Evolutionary conservation across 2,888 invertebrate genomes (phyloP), one percentile per base, ranked within the genome.

Genomic region (Tetragonisca angustula): DNA sequence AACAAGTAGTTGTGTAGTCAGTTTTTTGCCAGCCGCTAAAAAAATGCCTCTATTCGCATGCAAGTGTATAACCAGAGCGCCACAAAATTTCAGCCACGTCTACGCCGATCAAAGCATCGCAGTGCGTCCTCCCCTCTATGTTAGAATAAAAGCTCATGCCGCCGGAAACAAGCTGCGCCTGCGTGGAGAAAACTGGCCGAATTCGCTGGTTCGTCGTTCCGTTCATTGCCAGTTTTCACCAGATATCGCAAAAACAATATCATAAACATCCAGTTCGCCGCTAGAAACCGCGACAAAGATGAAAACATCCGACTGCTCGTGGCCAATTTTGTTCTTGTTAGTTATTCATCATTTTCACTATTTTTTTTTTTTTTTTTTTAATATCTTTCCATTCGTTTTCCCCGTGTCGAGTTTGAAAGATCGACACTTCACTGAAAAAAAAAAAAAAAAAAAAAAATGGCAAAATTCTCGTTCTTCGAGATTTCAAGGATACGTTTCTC

Each of bases 21-120:
- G 71, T 77, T 77, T 83, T 62, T 76, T 77, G 79, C 36, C 74
- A 75, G 62, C 79, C 50, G 76, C 76, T 69, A 76, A 78, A 83
- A 76, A 78, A 83, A 88, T 76, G 73, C 76, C 76, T 54, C 64
- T 76, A 81, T 78, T 79, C 82, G 81, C 88, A 88, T 88, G 88
- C 88, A 88, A 88, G 68, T 56, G 54, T 65, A 43, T 43, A 62
- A 88, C 71, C 80, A 83, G 79, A 79, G 80, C 81, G 88, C 80
- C 72, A 81, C 69, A 81, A 79, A 74, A 64, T 89, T 27, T 88
- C 88, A 88, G 89, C 87, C 88, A 80, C 74, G 76, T 76, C 84
- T 88, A 88, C 83, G 62, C n/a, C 80, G 32, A 15, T n/a, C 72
- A 81, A 81, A 81, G 84, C 79, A 75, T 68, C 74, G n/a, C n/a